A percentile compares a stretch with the other conserved stretches of the same genome.
Evolutionary conservation across 2,113 vertebrate genomes (phyloP).

Genomic region (Sceloporus undulatus): DNA sequence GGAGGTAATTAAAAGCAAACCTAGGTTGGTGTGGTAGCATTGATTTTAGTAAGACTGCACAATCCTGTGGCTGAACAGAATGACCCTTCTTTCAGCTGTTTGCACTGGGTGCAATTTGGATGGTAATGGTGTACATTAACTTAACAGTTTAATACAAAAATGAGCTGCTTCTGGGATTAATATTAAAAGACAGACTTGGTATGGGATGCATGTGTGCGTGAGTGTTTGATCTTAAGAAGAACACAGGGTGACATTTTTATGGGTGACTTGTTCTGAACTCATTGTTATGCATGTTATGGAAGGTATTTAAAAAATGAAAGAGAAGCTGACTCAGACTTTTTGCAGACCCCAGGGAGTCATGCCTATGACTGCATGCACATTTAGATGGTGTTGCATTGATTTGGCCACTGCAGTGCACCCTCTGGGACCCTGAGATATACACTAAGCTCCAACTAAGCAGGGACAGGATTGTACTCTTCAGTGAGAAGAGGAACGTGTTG

Average conservation of each 20-base stretch:
- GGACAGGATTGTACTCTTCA: background rate
- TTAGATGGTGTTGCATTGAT: background rate
- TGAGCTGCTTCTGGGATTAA: conserved; percentile 39
- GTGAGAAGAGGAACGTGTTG: background rate
- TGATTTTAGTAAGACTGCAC: background rate
- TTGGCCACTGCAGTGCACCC: background rate
- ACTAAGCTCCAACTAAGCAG: background rate
- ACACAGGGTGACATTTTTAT: background rate
- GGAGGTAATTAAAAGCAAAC: conserved; percentile 8
- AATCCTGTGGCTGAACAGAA: background rate
- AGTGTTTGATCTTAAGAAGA: conserved; percentile 31
- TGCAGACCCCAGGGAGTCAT: background rate
- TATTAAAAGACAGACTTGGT: conserved; percentile 24
- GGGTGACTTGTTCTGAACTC: background rate
- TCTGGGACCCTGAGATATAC: background rate
- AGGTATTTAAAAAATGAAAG: background rate
- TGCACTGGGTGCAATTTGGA: conserved; percentile 32
- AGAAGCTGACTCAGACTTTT: background rate
- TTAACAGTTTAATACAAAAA: conserved; percentile 45
- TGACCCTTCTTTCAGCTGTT: conserved; percentile 42
- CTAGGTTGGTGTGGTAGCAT: background rate
- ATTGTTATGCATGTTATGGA: background rate
- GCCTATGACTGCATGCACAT: background rate
- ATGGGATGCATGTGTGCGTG: background rate
- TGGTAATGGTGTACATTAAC: conserved; percentile 45